Percentiles rank a stretch among this genome's conserved stretches.
Evolutionary conservation across 2,888 invertebrate species (phyloP).

Genomic region (Dorcus parallelipipedus): DNA sequence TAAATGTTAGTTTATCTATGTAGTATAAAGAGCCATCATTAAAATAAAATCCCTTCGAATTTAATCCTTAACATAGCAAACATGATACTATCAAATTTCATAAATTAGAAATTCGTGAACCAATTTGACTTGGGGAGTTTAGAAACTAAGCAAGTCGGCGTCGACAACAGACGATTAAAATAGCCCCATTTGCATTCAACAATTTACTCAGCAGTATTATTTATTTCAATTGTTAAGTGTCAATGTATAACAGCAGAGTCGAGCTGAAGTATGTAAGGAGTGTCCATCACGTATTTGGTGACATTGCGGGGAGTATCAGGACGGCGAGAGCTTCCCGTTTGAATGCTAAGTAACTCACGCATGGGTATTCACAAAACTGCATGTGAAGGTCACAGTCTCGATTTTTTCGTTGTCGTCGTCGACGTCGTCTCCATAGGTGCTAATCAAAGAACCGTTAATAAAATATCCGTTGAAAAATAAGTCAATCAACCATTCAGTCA

Average conservation of each 20-base stretch:
- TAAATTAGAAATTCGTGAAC: too few relatives aligned
- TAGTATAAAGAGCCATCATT: too few relatives aligned
- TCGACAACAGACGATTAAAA: constrained; percentile 4
- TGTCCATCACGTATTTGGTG: constrained; percentile 50
- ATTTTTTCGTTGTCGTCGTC: constrained; percentile 2
- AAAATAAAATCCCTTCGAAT: too few relatives aligned
- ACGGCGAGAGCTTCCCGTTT: constrained; percentile 38
- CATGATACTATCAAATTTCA: too few relatives aligned
- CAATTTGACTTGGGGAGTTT: too few relatives aligned
- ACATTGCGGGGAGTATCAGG: constrained; percentile 48
- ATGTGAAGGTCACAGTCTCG: constrained; percentile 26
- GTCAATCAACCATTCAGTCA: too few relatives aligned
- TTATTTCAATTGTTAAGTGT: constrained; percentile 11
- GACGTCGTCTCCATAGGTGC: background rate
- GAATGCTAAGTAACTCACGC: constrained; percentile 43
- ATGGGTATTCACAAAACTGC: constrained; percentile 32
- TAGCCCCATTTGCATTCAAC: constrained; percentile 16
- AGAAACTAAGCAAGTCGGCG: too few relatives aligned
- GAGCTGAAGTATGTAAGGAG: constrained; percentile 42
- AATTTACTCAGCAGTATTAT: constrained; percentile 7
- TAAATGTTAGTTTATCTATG: too few relatives aligned
- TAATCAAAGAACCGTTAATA: background rate
- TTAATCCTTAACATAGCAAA: too few relatives aligned
- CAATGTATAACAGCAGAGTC: constrained; percentile 12
- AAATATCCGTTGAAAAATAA: background rate